A percentile compares a stretch with the other conserved stretches of the same genome.
phyloP scores from a whole-genome alignment of 2,113 vertebrate species.

The Dipodomys spectabilis region DNA sequence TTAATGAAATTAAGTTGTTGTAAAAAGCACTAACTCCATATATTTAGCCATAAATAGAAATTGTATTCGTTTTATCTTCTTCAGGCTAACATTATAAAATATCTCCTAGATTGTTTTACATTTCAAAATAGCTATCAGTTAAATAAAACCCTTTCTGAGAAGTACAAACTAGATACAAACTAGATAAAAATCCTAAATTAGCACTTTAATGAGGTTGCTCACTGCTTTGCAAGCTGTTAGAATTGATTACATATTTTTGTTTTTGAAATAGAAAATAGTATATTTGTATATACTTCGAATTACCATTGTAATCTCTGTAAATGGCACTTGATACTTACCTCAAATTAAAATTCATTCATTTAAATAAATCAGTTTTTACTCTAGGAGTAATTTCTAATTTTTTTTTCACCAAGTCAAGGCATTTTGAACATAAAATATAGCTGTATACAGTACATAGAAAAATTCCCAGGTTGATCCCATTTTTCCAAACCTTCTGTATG shows the following conservation, averaged over 20 bases:
- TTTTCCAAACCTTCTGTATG: background rate
- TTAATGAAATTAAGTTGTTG: background rate
- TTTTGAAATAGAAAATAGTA: background rate
- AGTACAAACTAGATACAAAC: background rate
- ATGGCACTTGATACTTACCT: background rate
- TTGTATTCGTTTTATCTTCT: background rate
- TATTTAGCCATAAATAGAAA: background rate
- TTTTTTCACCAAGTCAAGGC: background rate
- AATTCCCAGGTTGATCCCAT: background rate
- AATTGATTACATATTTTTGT: background rate
- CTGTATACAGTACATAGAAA: background rate
- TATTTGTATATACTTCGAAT: background rate
- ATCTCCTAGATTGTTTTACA: background rate
- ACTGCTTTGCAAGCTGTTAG: background rate
- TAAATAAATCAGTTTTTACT: background rate
- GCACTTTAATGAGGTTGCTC: background rate
- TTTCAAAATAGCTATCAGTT: background rate
- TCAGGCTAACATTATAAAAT: background rate
- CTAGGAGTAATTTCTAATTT: too few relatives aligned
- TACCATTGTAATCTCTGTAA: background rate
- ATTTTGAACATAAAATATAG: background rate
- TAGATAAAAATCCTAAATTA: too few relatives aligned
- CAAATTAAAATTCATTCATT: background rate
- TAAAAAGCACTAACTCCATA: background rate
- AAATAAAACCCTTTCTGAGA: background rate